A percentile compares a stretch with the other conserved stretches of the same genome.
Evolutionary conservation across 2,113 vertebrate species (phyloP).

Genomic region (Aviceda subcristata): DNA sequence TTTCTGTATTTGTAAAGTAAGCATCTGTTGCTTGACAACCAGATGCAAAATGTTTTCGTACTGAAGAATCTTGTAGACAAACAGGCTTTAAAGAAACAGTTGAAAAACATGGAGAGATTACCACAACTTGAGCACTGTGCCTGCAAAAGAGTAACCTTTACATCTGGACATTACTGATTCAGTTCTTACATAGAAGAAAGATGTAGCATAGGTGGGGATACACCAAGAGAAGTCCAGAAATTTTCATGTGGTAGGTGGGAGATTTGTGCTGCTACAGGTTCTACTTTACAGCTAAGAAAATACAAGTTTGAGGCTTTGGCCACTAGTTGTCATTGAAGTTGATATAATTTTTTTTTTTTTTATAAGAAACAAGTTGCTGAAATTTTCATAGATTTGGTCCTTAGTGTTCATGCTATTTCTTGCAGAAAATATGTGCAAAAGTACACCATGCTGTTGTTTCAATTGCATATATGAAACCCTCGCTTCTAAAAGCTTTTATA

Average conservation of each 20-base stretch:
- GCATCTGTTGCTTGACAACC: conserved; percentile 36
- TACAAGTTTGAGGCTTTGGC: neutral
- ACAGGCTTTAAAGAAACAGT: conserved; percentile 3
- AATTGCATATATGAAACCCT: neutral
- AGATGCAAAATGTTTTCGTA: conserved; percentile 27
- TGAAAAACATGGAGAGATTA: neutral
- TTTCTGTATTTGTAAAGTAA: neutral
- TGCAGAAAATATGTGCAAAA: neutral
- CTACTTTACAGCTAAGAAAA: neutral
- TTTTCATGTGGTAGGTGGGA: neutral
- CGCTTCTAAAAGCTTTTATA: neutral
- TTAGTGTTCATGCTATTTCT: neutral
- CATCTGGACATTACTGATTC: neutral
- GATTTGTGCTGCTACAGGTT: neutral
- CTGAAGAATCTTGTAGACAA: neutral
- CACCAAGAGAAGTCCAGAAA: neutral
- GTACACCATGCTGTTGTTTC: neutral
- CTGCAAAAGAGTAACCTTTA: neutral
- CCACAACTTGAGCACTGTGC: neutral
- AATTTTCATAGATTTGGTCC: neutral
- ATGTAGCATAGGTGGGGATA: neutral
- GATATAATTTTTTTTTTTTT: neutral
- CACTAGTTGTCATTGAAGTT: neutral
- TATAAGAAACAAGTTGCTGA: neutral
- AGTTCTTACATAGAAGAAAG: neutral